phyloP scores from a whole-genome alignment of 2,888 invertebrate species.

The Aplocera efformata region DNA sequence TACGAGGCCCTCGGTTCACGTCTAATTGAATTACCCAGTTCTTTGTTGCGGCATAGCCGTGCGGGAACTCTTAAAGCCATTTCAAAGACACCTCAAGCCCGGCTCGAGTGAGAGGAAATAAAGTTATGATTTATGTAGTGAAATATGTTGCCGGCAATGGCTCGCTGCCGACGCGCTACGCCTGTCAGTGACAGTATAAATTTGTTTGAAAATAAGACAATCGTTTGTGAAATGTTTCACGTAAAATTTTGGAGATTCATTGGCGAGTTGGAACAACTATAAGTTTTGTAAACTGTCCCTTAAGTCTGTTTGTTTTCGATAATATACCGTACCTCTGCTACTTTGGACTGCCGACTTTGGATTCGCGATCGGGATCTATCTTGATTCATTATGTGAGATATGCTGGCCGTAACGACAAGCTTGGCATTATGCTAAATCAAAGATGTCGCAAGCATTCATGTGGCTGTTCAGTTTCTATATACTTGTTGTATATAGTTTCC shows the following conservation, averaged over 20 bases:
- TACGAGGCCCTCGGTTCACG: slow-evolving; percentile 49
- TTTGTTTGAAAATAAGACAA: slow-evolving; percentile 54
- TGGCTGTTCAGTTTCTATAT: too few relatives aligned
- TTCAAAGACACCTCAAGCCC: slow-evolving; percentile 70
- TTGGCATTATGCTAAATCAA: too few relatives aligned
- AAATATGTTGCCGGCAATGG: slow-evolving; percentile 66
- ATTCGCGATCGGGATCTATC: too few relatives aligned
- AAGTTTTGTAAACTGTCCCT: too few relatives aligned
- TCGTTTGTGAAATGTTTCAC: slow-evolving; percentile 42
- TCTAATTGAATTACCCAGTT: slow-evolving; percentile 71
- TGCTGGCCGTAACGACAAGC: too few relatives aligned
- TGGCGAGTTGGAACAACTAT: too few relatives aligned
- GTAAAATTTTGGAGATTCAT: slow-evolving; percentile 28
- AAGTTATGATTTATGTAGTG: slow-evolving; percentile 78
- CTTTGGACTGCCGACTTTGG: too few relatives aligned
- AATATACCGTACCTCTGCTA: too few relatives aligned
- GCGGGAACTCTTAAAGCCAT: slow-evolving; percentile 68
- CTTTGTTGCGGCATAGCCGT: slow-evolving; percentile 66
- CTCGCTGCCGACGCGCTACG: slow-evolving; percentile 37
- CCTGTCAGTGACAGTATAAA: slow-evolving; percentile 60
- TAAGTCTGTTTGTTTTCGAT: too few relatives aligned
- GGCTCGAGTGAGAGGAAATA: slow-evolving; percentile 74
- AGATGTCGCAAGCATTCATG: too few relatives aligned
- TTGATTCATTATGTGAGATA: too few relatives aligned
- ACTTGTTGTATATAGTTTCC: too few relatives aligned